Base-by-base conservation (phyloP, 2,888 invertebrate species). In the Epistrophe grossulariae region DNA sequence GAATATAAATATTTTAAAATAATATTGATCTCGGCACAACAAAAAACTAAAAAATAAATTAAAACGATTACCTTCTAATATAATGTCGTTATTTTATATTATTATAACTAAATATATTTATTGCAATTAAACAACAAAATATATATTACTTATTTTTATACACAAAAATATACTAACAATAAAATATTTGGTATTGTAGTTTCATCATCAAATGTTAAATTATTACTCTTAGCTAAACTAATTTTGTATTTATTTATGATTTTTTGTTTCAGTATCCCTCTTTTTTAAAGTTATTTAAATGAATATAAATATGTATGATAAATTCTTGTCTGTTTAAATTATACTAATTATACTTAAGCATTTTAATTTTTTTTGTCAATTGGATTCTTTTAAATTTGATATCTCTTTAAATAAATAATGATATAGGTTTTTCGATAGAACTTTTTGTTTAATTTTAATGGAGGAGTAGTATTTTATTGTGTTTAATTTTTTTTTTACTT, bases 231-330 rank as follows among this genome's bases (percentile, higher is more conserved):
- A 60, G 40, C 57, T 84, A 70, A 77, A 57, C 48, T 28, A 62
- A 66, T 24, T 77, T 50, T 48, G 59, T 71, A 10, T 60, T 60
- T 48, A 31, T 15, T 24, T 48, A 38, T 52, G 19, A 28, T 62
- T 38, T 57, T 43, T 60, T 71, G 10, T 38, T 38, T 38, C 11
- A 38, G 38, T 38, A 38, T 38, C 0, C 11, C 7, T 35, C 1
- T 35, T 2, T 3, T 24, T 24, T 24, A 24, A 35, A 35, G 35
- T 35, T 35, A 35, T 83, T 73, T 66, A 68, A 59, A 62, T 83
- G 45, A 70, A 78, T 79, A 6, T 35, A 8, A 7, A 72, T 68
- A 76, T 71, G 76, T 79, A 66, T 71, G 45, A 78, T 70, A 55
- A 64, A 64, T 64, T 64, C 35, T 17, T n/a, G 35, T n/a, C 8